These are phyloP conservation scores for Tenodera sinensis DNA, from an alignment of 2,888 invertebrate species.

Conservation along the genomic window DNA sequence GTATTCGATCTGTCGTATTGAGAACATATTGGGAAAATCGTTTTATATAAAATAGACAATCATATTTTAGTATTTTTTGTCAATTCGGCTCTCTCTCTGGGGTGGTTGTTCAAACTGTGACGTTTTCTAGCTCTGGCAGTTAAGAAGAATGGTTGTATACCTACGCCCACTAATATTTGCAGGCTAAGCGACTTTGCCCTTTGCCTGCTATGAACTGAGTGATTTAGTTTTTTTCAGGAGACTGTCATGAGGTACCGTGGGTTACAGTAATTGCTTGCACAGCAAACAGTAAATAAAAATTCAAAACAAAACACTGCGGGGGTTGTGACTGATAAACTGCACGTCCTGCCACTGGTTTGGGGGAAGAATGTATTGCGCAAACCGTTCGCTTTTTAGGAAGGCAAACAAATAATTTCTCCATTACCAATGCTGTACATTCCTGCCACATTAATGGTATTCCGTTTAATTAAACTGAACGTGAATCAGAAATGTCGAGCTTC, in stretches of 20 bases:
- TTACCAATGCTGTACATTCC: background rate
- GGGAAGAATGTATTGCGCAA: background rate
- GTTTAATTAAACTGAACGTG: background rate
- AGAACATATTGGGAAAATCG: no score
- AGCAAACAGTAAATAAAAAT: background rate
- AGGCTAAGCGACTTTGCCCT: no score
- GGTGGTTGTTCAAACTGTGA: no score
- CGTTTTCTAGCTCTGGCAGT: no score
- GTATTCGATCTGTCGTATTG: no score
- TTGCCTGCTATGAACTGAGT: no score
- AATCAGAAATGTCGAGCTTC: background rate
- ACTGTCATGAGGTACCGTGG: background rate
- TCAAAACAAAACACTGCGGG: background rate
- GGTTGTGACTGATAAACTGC: background rate
- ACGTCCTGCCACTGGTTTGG: background rate
- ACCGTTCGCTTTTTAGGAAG: background rate
- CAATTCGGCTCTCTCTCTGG: no score
- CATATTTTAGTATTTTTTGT: no score
- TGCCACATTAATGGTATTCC: background rate
- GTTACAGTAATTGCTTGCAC: background rate
- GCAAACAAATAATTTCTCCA: background rate
- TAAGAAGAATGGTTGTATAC: no score
- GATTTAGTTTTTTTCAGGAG: background rate
- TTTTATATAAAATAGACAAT: no score
- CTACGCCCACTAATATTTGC: no score